These are phyloP conservation scores for Datnioides undecimradiatus DNA, from an alignment of 2,113 vertebrate species.

Conservation along the genomic window DNA sequence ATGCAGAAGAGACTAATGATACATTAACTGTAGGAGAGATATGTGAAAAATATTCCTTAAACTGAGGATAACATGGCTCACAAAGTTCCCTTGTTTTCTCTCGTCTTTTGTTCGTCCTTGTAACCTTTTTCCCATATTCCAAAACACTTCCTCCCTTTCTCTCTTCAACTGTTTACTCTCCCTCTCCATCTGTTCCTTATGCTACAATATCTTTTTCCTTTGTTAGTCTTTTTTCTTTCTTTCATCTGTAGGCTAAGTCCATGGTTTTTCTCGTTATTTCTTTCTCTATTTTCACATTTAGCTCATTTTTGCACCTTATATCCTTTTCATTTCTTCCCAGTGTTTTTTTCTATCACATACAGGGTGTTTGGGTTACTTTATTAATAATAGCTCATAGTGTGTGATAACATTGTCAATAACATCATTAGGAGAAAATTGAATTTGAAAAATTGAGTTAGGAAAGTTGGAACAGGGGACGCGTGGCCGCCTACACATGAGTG, in stretches of 20 bases:
- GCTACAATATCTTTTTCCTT: slow-evolving; percentile 35
- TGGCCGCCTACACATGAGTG: slow-evolving; percentile 57
- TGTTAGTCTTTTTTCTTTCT: slow-evolving; percentile 4
- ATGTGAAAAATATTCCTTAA: slow-evolving; percentile 44
- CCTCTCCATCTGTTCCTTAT: slow-evolving; percentile 46
- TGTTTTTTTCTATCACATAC: slow-evolving; percentile 13
- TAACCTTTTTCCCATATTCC: slow-evolving; percentile 53
- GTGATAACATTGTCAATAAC: slow-evolving; percentile 78
- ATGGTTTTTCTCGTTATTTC: neutral
- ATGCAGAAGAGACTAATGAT: slow-evolving; percentile 50
- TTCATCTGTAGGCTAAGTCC: slow-evolving; percentile 4
- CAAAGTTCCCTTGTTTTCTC: slow-evolving; percentile 53
- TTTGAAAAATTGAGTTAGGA: slow-evolving; percentile 83
- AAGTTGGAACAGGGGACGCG: slow-evolving; percentile 61
- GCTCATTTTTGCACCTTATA: neutral
- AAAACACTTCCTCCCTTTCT: slow-evolving; percentile 9
- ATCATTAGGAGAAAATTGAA: slow-evolving; percentile 80
- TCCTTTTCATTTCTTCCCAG: slow-evolving; percentile 1
- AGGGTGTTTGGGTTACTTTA: slow-evolving; percentile 61
- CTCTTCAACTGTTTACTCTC: slow-evolving; percentile 32
- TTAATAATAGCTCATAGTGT: slow-evolving; percentile 67
- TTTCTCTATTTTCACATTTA: neutral
- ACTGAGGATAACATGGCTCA: slow-evolving; percentile 44
- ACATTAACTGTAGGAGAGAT: slow-evolving; percentile 44
- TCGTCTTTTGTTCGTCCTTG: slow-evolving; percentile 46